phyloP scores from a whole-genome alignment of 2,888 invertebrate species.

The Lasioglossum vierecki region DNA sequence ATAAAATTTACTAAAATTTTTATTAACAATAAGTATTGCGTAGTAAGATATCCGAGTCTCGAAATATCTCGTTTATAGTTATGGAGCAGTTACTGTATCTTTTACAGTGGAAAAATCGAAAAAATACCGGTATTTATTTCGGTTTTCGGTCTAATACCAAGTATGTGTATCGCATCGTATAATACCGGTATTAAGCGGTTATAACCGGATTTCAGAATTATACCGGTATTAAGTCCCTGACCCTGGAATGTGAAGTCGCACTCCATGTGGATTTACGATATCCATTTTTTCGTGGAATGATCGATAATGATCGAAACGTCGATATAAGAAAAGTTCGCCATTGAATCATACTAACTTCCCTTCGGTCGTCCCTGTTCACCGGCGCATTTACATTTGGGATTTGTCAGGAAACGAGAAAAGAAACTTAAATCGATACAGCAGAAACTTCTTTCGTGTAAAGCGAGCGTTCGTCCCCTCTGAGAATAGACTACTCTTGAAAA shows the following conservation, averaged over 20 bases:
- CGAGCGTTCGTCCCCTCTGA: slow-evolving; percentile 24
- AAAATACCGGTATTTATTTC: too few relatives aligned
- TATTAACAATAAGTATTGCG: too few relatives aligned
- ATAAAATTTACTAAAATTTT: too few relatives aligned
- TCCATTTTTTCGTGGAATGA: slow-evolving; percentile 19
- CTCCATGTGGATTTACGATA: neutral
- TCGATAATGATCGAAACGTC: slow-evolving; percentile 50
- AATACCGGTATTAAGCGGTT: too few relatives aligned
- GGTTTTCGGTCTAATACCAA: too few relatives aligned
- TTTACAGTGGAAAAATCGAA: too few relatives aligned
- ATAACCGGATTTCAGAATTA: too few relatives aligned
- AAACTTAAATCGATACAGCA: slow-evolving; percentile 46
- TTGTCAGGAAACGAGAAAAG: slow-evolving; percentile 44
- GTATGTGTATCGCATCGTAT: too few relatives aligned
- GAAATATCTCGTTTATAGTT: too few relatives aligned
- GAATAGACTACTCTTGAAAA: slow-evolving; percentile 34
- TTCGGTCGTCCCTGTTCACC: neutral
- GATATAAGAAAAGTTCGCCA: slow-evolving; percentile 35
- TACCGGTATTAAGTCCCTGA: too few relatives aligned
- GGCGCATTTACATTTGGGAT: slow-evolving; percentile 59
- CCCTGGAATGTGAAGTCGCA: neutral
- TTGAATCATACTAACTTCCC: slow-evolving; percentile 29
- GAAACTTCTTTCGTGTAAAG: slow-evolving; percentile 35
- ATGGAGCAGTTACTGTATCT: too few relatives aligned
- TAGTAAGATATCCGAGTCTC: too few relatives aligned